Conservation (phyloP, 2,113 vertebrate genomes). For the Eupsittula cactorum region DNA sequence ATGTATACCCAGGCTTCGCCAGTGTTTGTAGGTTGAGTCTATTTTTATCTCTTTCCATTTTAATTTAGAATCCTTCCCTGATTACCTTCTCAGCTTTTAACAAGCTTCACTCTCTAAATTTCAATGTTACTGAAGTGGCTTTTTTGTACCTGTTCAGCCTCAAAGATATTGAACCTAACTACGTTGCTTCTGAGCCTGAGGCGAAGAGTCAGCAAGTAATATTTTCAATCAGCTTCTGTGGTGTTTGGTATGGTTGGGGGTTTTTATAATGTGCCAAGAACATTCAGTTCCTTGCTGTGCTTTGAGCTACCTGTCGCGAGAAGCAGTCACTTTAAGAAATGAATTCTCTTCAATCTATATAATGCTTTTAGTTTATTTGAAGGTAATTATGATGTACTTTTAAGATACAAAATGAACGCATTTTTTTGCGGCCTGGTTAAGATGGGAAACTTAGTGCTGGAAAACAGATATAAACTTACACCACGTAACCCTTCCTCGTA, state of each 20-base stretch:
- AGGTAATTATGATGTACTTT: not conserved
- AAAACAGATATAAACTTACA: not conserved
- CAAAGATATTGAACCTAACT: not conserved
- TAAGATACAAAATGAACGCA: not conserved
- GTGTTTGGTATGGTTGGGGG: not conserved
- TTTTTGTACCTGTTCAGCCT: not conserved
- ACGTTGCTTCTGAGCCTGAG: not conserved
- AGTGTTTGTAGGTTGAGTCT: not conserved
- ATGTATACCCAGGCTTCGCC: not conserved
- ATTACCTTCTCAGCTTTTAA: not conserved
- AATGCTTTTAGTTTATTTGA: not conserved
- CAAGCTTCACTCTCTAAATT: not conserved
- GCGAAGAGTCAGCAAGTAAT: not conserved
- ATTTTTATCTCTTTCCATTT: not conserved
- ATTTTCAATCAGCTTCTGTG: not conserved
- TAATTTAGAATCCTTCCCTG: not conserved
- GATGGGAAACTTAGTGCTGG: not conserved
- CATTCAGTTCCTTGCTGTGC: not conserved
- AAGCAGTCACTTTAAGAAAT: not conserved
- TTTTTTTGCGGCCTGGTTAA: not conserved
- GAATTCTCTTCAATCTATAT: not conserved
- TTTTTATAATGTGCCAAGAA: not conserved
- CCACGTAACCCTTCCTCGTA: not conserved
- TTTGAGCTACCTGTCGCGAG: not conserved
- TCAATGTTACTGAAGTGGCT: not conserved